Base-by-base conservation (phyloP, 2,797 vertebrate genomes). In the Schizothorax lantsangensis region DNA sequence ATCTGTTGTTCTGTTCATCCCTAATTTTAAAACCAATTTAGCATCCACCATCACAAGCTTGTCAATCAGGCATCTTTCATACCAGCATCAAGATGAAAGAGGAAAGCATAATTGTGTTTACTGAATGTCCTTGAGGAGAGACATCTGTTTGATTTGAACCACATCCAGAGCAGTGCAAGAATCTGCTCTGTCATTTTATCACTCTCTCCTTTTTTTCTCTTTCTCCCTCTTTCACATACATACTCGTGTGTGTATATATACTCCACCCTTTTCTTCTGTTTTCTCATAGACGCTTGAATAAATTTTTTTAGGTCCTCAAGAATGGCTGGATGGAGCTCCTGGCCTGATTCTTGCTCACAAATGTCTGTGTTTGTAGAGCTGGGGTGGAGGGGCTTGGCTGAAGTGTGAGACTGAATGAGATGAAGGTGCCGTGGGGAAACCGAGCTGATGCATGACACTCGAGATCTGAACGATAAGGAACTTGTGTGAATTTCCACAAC, bases 241-340 rank as follows among this genome's bases (percentile, higher is more conserved):
- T 30, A 30, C 26, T 23, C 54, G 15, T 52, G 2, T 38, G 15
- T 52, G 2, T 38, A 40, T 59, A 47, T 23, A 36, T 17, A 40
- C 71, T 49, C 71, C 21, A 40, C 59, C 62, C 43, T 59, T 26
- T 71, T 54, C 40, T 33, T 33, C n/a, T 10, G 5, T 38, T 83
- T 66, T 75, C 30, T 77, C 6, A 8, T 5, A 17, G 36, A 69
- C 11, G 10, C 36, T 81, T 79, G 47, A 68, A 54, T 33, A 6
- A 15, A 6, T 45, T 47, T 73, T 73, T 72, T 84, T 80, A 73
- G 78, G 78, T 75, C 8, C 78, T 84, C 68, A 54, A 78, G 69
- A 84, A 45, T 68, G 77, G 30, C 75, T 71, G 80, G 80, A 54
- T 74, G 62, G 66, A 78, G 82, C 40, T 74, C 74, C 72, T 82